Evolutionary conservation across 2,888 invertebrate genomes (phyloP), one percentile per base, ranked within the genome.

Genomic region (Nemotelus pantherinus): DNA sequence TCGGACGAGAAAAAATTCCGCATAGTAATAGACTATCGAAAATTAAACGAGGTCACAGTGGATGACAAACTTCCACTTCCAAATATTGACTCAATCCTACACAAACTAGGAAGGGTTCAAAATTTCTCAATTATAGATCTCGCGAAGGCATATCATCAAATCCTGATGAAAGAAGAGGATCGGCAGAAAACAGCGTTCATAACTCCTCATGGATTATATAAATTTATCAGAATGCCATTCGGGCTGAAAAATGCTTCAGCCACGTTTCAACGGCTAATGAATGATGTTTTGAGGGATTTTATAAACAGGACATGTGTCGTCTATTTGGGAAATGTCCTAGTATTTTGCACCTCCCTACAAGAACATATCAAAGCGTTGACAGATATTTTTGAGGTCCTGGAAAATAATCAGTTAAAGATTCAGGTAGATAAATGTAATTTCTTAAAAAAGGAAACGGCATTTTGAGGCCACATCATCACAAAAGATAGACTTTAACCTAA

Each of bases 361-460:
- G 63, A 63, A 63, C 63, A 63, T 63, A n/a, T 5, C 4, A 58
- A 58, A 58, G 4, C 25, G 6, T 58, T 7, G 4, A 58, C 6
- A 58, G 25, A 63, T 43, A 63, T 63, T 63, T 63, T 41, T 63
- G n/a, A n/a, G n/a, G n/a, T n/a, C n/a, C n/a, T n/a, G n/a, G n/a
- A n/a, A n/a, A n/a, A n/a, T n/a, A n/a, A n/a, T n/a, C 6, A 58
- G n/a, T 25, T n/a, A n/a, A n/a, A n/a, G n/a, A n/a, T n/a, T n/a
- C n/a, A n/a, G n/a, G n/a, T n/a, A n/a, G n/a, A n/a, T n/a, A n/a
- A n/a, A n/a, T n/a, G n/a, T 5, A 63, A 39, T 63, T 63, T 63
- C 43, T 3, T 43, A 43, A 39, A 43, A 43, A 63, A 63, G n/a
- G 63, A 41, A 43, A 63, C 63, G 4, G 39, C 4, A 5, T 63